Percentiles rank a stretch among this genome's conserved stretches.
Evolutionary conservation across 2,113 vertebrate genomes (phyloP).

Genomic region (Barnardius zonarius): DNA sequence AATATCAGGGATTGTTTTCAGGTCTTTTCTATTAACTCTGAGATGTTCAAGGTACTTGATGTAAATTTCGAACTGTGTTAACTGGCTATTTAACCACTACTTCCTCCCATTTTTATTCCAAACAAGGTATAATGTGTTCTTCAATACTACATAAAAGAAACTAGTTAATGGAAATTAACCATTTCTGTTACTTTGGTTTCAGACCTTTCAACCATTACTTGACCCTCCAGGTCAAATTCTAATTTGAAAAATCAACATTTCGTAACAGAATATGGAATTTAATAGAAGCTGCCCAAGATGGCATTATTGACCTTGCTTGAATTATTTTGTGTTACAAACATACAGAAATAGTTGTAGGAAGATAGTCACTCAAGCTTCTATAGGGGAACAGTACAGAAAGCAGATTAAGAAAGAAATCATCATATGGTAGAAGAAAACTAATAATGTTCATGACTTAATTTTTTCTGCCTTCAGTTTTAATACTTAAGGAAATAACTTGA

Average conservation of each 20-base stretch:
- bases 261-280: not conserved
- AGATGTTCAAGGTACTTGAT: not conserved
- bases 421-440: not conserved
- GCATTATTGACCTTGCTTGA: not conserved
- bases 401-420: not conserved
- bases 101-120: slow-evolving; percentile 8
- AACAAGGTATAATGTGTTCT: not conserved
- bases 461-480: not conserved
- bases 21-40: not conserved
- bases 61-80: not conserved
- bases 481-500: not conserved
- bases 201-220: not conserved
- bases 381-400: not conserved
- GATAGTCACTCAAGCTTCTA: not conserved
- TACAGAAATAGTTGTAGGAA: not conserved
- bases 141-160: not conserved
- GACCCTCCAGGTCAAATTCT: not conserved
- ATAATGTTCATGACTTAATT: not conserved
- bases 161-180: slow-evolving; percentile 32
- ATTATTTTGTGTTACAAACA: not conserved
- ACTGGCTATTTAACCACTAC: not conserved
- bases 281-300: not conserved
- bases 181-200: slow-evolving; percentile 26
- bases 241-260: slow-evolving; percentile 23
- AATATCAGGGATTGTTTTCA: not conserved